These are phyloP conservation scores for Drosophila monieri DNA, from an alignment of 2,888 invertebrate species.

Conservation along the genomic window DNA sequence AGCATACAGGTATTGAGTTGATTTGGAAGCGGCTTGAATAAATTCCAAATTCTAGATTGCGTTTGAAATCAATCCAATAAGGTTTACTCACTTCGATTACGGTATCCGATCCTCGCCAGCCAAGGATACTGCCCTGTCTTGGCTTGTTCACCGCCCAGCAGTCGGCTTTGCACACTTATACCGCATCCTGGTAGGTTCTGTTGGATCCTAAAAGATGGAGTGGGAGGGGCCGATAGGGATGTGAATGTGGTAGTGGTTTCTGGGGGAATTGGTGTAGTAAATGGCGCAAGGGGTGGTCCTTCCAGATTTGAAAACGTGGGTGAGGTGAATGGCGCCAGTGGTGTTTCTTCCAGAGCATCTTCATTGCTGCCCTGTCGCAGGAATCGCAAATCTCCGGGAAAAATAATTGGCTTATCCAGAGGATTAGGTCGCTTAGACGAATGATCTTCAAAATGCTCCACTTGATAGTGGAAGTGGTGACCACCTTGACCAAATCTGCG, in stretches of 20 bases:
- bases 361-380: conserved; percentile 32
- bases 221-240: not conserved
- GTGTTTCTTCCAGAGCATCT: conserved; percentile 3
- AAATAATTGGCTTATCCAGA: conserved; percentile 61
- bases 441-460: conserved; percentile 45
- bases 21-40: conserved; percentile 4
- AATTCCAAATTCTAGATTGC: conserved; percentile 29
- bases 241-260: not conserved
- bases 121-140: conserved; percentile 86
- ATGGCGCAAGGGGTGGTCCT: conserved; percentile 32
- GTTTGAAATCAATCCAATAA: not conserved
- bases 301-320: not conserved
- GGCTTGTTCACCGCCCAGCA: conserved; percentile 85
- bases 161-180: conserved; percentile 79
- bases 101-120: conserved; percentile 85
- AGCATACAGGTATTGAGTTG: conserved; percentile 18
- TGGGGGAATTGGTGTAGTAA: conserved; percentile 4
- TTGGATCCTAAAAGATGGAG: not conserved
- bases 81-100: conserved; percentile 81
- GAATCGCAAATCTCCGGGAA: conserved; percentile 73
- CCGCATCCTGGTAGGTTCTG: conserved; percentile 77
- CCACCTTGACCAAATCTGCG: conserved; percentile 22
- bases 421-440: conserved; percentile 33
- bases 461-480: conserved; percentile 51
- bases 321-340: conserved; percentile 27